phyloP scores from a whole-genome alignment of 2,113 vertebrate genomes.

The Scomber scombrus region DNA sequence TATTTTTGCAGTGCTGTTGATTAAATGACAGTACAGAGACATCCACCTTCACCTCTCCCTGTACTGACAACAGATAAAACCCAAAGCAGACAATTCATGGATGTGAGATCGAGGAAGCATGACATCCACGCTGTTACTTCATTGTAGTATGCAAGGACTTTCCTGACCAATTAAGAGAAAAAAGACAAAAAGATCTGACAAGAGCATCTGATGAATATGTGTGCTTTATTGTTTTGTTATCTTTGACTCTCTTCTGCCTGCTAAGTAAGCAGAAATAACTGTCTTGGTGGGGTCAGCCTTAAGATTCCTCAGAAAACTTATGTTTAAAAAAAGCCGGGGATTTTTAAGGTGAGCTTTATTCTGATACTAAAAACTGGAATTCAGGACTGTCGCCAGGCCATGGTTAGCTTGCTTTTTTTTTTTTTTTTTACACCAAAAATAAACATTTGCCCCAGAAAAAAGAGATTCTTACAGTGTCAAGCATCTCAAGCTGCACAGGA shows the following conservation, averaged over 20 bases:
- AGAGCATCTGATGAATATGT: conserved; percentile 42
- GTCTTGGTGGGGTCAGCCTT: not conserved
- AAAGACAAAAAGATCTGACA: conserved; percentile 57
- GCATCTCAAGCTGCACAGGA: not conserved
- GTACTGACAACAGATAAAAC: conserved; percentile 43
- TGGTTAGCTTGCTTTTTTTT: not conserved
- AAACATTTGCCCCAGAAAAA: not conserved
- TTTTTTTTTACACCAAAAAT: not conserved
- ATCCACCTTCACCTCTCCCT: conserved; percentile 34
- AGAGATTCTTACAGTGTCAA: not conserved
- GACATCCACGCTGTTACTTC: conserved; percentile 11
- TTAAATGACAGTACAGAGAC: conserved; percentile 2
- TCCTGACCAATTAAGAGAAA: conserved; percentile 22
- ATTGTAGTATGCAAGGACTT: conserved; percentile 16
- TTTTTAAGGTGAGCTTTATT: not conserved
- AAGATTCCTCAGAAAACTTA: not conserved
- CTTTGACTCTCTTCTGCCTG: conserved; percentile 32
- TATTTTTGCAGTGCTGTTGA: conserved; percentile 35
- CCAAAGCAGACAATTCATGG: conserved; percentile 72
- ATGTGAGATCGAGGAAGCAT: conserved; percentile 53
- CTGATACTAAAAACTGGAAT: conserved; percentile 13
- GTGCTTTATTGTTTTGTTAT: conserved; percentile 60
- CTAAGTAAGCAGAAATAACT: conserved; percentile 45
- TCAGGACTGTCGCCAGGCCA: not conserved
- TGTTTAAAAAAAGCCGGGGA: not conserved